These are phyloP conservation scores for Tetragonula clypearis DNA, from an alignment of 1,140 invertebrate species.

Conservation along the genomic window DNA sequence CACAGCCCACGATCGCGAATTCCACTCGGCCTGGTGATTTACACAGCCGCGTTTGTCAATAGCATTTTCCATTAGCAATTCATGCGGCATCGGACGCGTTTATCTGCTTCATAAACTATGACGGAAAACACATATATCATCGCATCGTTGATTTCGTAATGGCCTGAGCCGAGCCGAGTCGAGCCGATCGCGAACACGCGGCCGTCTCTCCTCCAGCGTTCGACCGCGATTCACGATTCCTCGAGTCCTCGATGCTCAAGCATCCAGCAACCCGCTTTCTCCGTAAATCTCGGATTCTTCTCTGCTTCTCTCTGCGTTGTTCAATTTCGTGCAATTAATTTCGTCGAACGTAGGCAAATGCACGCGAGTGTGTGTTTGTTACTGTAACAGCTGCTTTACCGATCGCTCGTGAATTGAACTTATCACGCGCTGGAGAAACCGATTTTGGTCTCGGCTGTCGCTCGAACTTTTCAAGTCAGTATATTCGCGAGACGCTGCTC, in stretches of 20 bases:
- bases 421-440: too few relatives aligned
- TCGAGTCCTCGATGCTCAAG: not conserved
- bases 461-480: too few relatives aligned
- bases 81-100: constrained; percentile 58
- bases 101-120: constrained; percentile 67
- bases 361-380: too few relatives aligned
- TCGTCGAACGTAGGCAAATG: too few relatives aligned
- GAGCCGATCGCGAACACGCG: not conserved
- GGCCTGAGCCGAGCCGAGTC: not conserved
- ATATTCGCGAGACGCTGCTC: too few relatives aligned
- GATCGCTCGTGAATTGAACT: too few relatives aligned
- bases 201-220: constrained; percentile 4
- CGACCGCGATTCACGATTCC: not conserved
- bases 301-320: too few relatives aligned
- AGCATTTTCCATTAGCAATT: constrained; percentile 67
- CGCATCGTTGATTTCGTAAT: constrained; percentile 65
- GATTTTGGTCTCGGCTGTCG: too few relatives aligned
- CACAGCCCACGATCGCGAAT: constrained; percentile 47
- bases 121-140: constrained; percentile 66
- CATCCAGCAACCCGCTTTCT: too few relatives aligned
- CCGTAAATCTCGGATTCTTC: too few relatives aligned
- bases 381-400: too few relatives aligned
- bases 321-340: too few relatives aligned
- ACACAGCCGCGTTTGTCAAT: constrained; percentile 59
- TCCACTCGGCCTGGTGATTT: constrained; percentile 56